Evolutionary conservation across 2,888 invertebrate species (phyloP), one percentile per base, ranked within the genome.

Genomic region (Agrotis clavis): DNA sequence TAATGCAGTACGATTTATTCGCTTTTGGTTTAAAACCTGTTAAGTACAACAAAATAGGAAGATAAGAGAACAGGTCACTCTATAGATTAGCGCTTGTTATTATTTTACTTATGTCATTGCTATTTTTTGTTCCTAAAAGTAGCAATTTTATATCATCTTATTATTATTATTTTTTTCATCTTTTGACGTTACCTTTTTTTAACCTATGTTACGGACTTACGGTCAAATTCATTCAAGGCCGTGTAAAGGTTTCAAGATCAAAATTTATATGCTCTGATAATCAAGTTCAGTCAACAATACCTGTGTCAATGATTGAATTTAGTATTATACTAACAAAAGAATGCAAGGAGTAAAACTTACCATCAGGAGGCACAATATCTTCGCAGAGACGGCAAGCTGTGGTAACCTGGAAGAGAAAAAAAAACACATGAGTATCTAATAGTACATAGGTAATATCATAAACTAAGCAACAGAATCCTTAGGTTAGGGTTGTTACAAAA

Each of bases 291-390:
- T 7, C n/a, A 18, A 5, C 16, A 9, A n/a, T 1, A 9, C 4
- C 9, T 14, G 6, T 21, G 25, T 41, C 1, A 25, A n/a, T 9
- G 4, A 13, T 9, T 48, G 5, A 45, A 41, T 41, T 41, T 41
- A 11, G 9, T 11, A 41, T 41, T 41, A 41, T 41, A 41, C 41
- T n/a, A 62, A 48, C 25, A 13, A 25, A 19, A 63, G 0, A 53
- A 64, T 56, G 11, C 0, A 21, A 30, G 14, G 2, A 45, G 6
- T 47, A 4, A 21, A 76, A 97, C 98, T 97, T 92, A 98, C 98
- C 98, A 98, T 98, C 97, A 98, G 98, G 98, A 98, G 98, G 98
- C 98, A 98, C 97, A 98, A 97, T 98, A 98, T 98, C 98, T 98
- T 98, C 97, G 98, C 98, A 97, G 98, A 98, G 97, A 98, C 98